Evolutionary conservation across 2,113 vertebrate genomes (phyloP).

Genomic region (Triplophysa rosa): DNA sequence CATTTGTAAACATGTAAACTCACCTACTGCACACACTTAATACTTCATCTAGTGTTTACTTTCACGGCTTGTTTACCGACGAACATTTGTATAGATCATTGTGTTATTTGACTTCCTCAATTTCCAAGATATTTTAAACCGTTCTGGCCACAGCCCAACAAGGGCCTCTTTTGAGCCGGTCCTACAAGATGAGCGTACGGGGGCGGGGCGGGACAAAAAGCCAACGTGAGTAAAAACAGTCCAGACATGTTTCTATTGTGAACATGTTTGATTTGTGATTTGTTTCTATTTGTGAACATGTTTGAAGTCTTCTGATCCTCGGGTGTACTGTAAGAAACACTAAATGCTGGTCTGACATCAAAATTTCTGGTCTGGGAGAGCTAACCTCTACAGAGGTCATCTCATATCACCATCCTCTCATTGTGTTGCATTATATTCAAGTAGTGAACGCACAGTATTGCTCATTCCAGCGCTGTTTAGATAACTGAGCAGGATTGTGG

Average conservation of each 20-base stretch:
- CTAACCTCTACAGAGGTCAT: not conserved
- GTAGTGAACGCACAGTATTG: too few relatives aligned
- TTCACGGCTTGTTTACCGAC: not conserved
- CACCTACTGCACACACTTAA: not conserved
- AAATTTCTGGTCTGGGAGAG: not conserved
- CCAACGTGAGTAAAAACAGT: conserved; percentile 20
- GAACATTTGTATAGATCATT: conserved; percentile 25
- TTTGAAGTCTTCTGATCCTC: not conserved
- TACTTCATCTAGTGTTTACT: not conserved
- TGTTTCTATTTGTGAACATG: conserved; percentile 7
- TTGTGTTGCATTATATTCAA: too few relatives aligned
- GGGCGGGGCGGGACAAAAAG: conserved; percentile 33
- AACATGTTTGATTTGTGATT: too few relatives aligned
- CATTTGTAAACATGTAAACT: not conserved
- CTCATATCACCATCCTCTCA: not conserved
- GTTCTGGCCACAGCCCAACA: conserved; percentile 26
- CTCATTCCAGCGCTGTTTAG: too few relatives aligned
- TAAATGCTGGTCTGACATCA: not conserved
- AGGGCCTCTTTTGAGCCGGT: conserved; percentile 38
- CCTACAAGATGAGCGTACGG: conserved; percentile 26
- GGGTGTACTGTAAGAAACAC: not conserved
- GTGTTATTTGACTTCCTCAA: conserved; percentile 27
- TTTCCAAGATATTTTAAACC: conserved; percentile 36
- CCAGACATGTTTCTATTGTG: conserved; percentile 26
- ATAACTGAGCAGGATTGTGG: too few relatives aligned